Evolutionary conservation across 2,888 invertebrate species (phyloP).

Genomic region (Salticus scenicus): DNA sequence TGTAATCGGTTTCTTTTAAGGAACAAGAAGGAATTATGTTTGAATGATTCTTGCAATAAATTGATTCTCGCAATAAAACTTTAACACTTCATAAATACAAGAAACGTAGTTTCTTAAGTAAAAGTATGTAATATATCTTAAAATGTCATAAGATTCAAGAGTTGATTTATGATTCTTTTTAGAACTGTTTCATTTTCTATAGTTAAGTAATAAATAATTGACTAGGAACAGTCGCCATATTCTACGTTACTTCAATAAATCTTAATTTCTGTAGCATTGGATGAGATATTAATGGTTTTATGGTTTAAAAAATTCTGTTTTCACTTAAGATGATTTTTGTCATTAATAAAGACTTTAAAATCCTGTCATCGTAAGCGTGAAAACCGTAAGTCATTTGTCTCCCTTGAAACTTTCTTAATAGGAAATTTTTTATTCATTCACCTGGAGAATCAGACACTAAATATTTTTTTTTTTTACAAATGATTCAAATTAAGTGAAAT

Average conservation of each 20-base stretch:
- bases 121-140: constrained; percentile 36
- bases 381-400: constrained; percentile 59
- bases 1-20: too few species aligned
- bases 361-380: constrained; percentile 57
- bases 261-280: constrained; percentile 61
- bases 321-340: constrained; percentile 55
- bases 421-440: too few species aligned
- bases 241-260: constrained; percentile 59
- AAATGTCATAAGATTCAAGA: constrained; percentile 34
- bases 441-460: too few species aligned
- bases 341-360: constrained; percentile 66
- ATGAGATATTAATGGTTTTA: constrained; percentile 61
- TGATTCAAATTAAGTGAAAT: too few species aligned
- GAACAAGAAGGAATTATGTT: neutral
- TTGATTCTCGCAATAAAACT: constrained; percentile 4
- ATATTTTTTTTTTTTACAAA: too few species aligned
- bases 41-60: neutral
- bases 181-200: constrained; percentile 64
- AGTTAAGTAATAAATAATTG: constrained; percentile 68
- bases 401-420: too few species aligned
- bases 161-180: constrained; percentile 55
- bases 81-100: neutral
- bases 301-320: constrained; percentile 43
- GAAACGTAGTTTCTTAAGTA: constrained; percentile 14
- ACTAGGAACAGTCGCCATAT: constrained; percentile 54